Percentiles rank a stretch among this genome's conserved stretches.
Conservation (phyloP, 2,797 vertebrate genomes). For the Sebastes matsubarae region DNA sequence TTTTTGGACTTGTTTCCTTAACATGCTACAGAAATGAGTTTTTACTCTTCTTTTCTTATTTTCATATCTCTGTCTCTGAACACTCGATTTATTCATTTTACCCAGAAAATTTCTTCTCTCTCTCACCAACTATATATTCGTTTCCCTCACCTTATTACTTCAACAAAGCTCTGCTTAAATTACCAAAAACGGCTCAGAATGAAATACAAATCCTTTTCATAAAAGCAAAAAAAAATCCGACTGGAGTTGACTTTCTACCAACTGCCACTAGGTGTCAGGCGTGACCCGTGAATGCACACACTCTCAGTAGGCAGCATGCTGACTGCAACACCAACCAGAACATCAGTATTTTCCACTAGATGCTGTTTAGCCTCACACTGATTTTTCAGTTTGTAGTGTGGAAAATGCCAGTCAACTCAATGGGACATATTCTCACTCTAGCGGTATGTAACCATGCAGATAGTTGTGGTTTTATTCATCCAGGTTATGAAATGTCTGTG, state of each 20-base stretch:
- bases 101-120: neutral
- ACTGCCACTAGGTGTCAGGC: conserved; percentile 64
- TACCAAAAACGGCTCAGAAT: neutral
- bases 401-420: neutral
- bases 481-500: neutral
- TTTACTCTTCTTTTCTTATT: neutral
- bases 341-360: neutral
- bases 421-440: neutral
- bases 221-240: neutral
- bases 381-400: neutral
- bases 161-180: neutral
- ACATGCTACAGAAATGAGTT: neutral
- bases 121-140: neutral
- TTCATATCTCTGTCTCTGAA: neutral
- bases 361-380: neutral
- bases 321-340: neutral
- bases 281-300: neutral
- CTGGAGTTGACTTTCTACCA: neutral
- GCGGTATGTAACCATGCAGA: neutral
- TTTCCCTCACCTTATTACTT: neutral
- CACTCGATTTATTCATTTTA: neutral
- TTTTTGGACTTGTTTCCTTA: neutral
- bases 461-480: neutral
- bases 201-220: neutral
- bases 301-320: neutral